phyloP scores from a whole-genome alignment of 2,888 invertebrate species.

The Callyntrura sp. region DNA sequence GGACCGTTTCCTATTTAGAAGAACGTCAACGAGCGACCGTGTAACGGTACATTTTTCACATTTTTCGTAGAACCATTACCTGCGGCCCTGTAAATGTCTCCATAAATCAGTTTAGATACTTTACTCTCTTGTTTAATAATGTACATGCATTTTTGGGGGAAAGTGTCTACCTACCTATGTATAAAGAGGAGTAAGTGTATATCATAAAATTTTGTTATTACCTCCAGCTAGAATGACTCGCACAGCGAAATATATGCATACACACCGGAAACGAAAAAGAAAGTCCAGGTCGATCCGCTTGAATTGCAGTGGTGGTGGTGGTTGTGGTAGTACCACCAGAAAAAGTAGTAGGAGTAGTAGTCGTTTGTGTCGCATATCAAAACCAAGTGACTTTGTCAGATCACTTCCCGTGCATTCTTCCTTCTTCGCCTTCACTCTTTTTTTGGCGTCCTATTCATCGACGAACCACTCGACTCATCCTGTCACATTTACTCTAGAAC shows the following conservation, averaged over 20 bases:
- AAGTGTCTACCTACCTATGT: neutral
- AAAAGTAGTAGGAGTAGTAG: slow-evolving; percentile 15
- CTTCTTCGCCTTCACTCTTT: slow-evolving; percentile 51
- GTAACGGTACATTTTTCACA: neutral
- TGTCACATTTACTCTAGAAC: slow-evolving; percentile 48
- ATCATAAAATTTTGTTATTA: slow-evolving; percentile 19
- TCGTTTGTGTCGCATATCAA: slow-evolving; percentile 59
- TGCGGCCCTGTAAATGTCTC: slow-evolving; percentile 35
- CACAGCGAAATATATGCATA: too few species aligned
- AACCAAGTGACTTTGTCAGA: slow-evolving; percentile 75
- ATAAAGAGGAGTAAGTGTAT: neutral
- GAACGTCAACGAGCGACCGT: too few species aligned
- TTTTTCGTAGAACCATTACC: neutral
- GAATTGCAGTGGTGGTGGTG: neutral
- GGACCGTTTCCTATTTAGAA: too few species aligned
- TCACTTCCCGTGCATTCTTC: slow-evolving; percentile 68
- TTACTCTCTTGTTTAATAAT: too few species aligned
- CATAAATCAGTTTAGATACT: slow-evolving; percentile 59
- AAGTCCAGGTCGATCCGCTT: slow-evolving; percentile 53
- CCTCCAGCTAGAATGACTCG: slow-evolving; percentile 3
- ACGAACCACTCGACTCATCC: slow-evolving; percentile 49
- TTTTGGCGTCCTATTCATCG: slow-evolving; percentile 48
- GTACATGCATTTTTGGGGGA: neutral
- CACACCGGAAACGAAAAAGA: too few species aligned
- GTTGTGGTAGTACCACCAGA: too few species aligned